These are phyloP conservation scores for Oncopodura yosiiana DNA, from an alignment of 1,140 invertebrate genomes.

Conservation along the genomic window DNA sequence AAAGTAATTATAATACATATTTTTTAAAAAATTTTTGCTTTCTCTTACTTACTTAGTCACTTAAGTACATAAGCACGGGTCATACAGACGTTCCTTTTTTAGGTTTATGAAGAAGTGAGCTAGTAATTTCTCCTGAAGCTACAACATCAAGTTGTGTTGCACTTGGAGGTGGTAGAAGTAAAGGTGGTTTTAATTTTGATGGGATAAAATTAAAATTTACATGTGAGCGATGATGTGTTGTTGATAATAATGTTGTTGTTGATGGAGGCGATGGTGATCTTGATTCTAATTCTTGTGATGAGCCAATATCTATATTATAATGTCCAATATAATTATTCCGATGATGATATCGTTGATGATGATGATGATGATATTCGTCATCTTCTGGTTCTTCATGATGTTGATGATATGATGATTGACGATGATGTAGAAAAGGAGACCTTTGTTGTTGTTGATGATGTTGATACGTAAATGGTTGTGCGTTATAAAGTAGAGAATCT, in stretches of 20 bases:
- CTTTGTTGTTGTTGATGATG: neutral
- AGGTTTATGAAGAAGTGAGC: conserved; percentile 9
- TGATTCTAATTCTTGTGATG: conserved; percentile 3
- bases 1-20: too few relatives aligned
- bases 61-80: too few relatives aligned
- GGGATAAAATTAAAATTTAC: conserved; percentile 1
- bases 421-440: neutral
- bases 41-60: too few relatives aligned
- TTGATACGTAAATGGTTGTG: too few relatives aligned
- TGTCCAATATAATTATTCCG: too few relatives aligned
- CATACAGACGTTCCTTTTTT: conserved; percentile 21
- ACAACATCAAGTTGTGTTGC: neutral
- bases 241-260: conserved; percentile 4
- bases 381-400: conserved; percentile 6
- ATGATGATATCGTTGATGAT: conserved; percentile 2
- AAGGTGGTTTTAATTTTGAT: neutral
- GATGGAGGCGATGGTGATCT: conserved; percentile 5
- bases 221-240: conserved; percentile 7
- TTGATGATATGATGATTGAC: conserved; percentile 5
- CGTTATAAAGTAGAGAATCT: too few relatives aligned
- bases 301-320: conserved; percentile 23
- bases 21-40: too few relatives aligned
- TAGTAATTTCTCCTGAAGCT: neutral
- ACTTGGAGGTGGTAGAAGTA: neutral
- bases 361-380: neutral